Conservation (phyloP, 2,113 vertebrate genomes). For the Heptranchias perlo region DNA sequence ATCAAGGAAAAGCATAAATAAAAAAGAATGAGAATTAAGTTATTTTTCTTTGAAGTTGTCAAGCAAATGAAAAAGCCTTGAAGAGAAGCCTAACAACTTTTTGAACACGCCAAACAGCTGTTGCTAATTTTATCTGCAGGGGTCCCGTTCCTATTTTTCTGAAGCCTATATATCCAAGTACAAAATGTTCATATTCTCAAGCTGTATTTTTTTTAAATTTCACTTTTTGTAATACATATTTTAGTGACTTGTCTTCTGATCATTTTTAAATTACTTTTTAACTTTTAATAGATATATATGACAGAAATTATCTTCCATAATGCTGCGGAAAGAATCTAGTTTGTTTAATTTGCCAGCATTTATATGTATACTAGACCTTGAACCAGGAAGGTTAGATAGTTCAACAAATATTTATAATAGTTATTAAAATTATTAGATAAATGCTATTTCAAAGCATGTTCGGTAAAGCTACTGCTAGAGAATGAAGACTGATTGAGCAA, state of each 20-base stretch:
- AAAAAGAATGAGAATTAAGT: slow-evolving; percentile 5
- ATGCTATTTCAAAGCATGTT: background rate
- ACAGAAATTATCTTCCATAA: background rate
- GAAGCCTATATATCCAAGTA: background rate
- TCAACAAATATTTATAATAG: background rate
- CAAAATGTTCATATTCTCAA: background rate
- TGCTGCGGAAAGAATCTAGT: background rate
- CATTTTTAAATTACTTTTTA: background rate
- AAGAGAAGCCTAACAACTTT: slow-evolving; percentile 15
- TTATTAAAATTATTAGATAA: background rate
- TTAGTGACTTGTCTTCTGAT: background rate
- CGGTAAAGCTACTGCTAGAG: background rate
- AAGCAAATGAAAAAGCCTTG: slow-evolving; percentile 27
- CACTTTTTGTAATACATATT: background rate
- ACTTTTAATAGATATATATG: background rate
- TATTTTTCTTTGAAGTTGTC: slow-evolving; percentile 20
- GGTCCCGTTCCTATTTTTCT: background rate
- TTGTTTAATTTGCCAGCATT: background rate
- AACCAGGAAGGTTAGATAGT: background rate
- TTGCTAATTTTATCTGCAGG: slow-evolving; percentile 27
- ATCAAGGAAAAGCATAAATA: slow-evolving; percentile 24
- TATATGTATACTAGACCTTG: background rate
- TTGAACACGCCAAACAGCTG: background rate
- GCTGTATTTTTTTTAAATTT: background rate
- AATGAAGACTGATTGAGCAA: background rate